phyloP scores from a whole-genome alignment of 2,888 invertebrate genomes.

The Doris montereyensis region DNA sequence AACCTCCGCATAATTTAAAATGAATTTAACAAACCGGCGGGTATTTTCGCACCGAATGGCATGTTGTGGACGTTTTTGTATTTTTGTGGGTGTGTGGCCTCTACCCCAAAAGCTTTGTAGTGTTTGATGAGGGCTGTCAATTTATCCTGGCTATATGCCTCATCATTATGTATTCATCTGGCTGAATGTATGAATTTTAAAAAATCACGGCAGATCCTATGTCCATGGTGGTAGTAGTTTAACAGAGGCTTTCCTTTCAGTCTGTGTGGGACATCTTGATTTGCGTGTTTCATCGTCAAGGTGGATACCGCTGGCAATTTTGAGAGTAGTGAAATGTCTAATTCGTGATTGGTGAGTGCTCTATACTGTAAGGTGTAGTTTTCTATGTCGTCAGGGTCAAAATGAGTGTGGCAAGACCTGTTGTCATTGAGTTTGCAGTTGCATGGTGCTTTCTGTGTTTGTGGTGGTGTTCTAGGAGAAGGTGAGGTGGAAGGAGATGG shows the following conservation, averaged over 20 bases:
- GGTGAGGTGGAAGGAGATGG: too few relatives aligned
- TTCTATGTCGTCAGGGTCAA: slow-evolving; percentile 2
- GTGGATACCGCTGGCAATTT: slow-evolving; percentile 10
- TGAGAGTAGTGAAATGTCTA: slow-evolving; percentile 16
- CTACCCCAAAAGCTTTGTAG: slow-evolving; percentile 31
- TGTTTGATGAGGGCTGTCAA: slow-evolving; percentile 23
- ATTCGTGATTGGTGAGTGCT: background rate
- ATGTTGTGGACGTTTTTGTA: background rate
- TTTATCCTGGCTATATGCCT: background rate
- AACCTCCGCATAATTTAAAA: slow-evolving; percentile 36
- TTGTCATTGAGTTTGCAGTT: too few relatives aligned
- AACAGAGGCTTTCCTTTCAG: background rate
- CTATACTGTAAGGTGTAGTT: background rate
- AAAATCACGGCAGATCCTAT: background rate
- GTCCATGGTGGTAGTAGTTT: background rate
- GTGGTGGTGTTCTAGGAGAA: too few relatives aligned
- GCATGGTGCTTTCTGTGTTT: too few relatives aligned
- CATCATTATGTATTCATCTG: too few relatives aligned
- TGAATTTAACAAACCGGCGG: slow-evolving; percentile 32
- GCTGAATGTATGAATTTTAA: slow-evolving; percentile 4
- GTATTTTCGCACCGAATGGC: slow-evolving; percentile 31
- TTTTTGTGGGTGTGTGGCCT: slow-evolving; percentile 1
- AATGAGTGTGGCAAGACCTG: background rate
- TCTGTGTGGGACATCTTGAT: background rate
- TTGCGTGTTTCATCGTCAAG: background rate